Evolutionary conservation across 2,797 vertebrate species (phyloP).

Genomic region (Pseudochaenichthys georgianus): DNA sequence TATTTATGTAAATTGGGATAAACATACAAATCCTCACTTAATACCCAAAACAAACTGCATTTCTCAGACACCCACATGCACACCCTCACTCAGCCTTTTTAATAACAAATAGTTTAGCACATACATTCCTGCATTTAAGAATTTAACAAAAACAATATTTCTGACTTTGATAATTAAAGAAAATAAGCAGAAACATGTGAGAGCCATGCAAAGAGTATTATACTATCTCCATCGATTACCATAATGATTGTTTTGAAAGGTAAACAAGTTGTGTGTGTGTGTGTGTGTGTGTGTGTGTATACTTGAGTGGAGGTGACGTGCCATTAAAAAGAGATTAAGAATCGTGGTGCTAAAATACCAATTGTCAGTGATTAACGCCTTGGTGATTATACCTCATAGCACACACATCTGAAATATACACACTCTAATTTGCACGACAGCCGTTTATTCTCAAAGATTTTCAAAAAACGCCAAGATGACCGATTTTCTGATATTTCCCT

Average conservation of each 20-base stretch:
- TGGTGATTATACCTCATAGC: conserved; percentile 28
- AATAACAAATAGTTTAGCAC: neutral
- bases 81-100: neutral
- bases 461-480: neutral
- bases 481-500: neutral
- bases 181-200: neutral
- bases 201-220: neutral
- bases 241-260: neutral
- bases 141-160: neutral
- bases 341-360: conserved; percentile 16
- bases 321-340: conserved; percentile 42
- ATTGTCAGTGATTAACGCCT: conserved; percentile 24
- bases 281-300: conserved; percentile 2
- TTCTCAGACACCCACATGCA: neutral
- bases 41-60: neutral
- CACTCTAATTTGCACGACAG: conserved; percentile 9
- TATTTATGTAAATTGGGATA: neutral
- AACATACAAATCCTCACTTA: neutral
- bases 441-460: conserved; percentile 5
- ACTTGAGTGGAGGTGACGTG: neutral
- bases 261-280: neutral
- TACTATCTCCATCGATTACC: neutral
- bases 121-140: neutral
- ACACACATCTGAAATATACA: conserved; percentile 10
- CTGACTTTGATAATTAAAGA: neutral